phyloP scores from a whole-genome alignment of 2,888 invertebrate species.

The Scaptomyza cyrtandrae region DNA sequence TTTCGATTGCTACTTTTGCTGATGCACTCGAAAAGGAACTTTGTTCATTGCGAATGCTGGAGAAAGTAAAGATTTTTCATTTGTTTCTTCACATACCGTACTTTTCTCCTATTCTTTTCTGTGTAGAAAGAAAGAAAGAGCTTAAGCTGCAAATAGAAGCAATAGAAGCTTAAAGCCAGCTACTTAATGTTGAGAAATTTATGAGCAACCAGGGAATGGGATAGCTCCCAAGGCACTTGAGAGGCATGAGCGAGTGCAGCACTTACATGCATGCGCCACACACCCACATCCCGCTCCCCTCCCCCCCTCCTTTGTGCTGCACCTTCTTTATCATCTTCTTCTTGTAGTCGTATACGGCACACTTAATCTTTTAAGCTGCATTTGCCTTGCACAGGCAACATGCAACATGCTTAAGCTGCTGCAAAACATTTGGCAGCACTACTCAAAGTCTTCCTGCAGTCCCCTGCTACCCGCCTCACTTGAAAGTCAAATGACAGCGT shows the following conservation, averaged over 20 bases:
- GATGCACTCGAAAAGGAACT: constrained; percentile 6
- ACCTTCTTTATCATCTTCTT: neutral
- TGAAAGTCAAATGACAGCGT: constrained; percentile 70
- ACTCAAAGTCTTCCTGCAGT: constrained; percentile 9
- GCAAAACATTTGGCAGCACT: constrained; percentile 66
- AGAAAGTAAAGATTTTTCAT: constrained; percentile 13
- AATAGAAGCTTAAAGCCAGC: constrained; percentile 62
- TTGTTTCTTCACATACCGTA: too few species aligned
- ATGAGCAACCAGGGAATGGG: constrained; percentile 36
- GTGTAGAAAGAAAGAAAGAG: neutral
- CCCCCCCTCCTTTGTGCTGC: neutral
- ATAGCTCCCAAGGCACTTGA: neutral
- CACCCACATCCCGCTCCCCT: too few species aligned
- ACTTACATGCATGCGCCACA: constrained; percentile 47
- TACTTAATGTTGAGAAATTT: constrained; percentile 69
- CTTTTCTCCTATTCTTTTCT: too few species aligned
- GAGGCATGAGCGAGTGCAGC: constrained; percentile 41
- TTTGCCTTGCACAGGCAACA: constrained; percentile 67
- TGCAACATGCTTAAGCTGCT: constrained; percentile 77
- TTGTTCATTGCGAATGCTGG: constrained; percentile 1
- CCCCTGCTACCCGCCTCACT: constrained; percentile 23
- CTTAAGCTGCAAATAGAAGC: constrained; percentile 60
- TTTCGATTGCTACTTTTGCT: neutral
- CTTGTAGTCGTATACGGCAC: constrained; percentile 17
- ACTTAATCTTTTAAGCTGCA: constrained; percentile 79